Evolutionary conservation across 2,888 invertebrate species (phyloP), one percentile per base, ranked within the genome.

Genomic region (Trichopria drosophilae): DNA sequence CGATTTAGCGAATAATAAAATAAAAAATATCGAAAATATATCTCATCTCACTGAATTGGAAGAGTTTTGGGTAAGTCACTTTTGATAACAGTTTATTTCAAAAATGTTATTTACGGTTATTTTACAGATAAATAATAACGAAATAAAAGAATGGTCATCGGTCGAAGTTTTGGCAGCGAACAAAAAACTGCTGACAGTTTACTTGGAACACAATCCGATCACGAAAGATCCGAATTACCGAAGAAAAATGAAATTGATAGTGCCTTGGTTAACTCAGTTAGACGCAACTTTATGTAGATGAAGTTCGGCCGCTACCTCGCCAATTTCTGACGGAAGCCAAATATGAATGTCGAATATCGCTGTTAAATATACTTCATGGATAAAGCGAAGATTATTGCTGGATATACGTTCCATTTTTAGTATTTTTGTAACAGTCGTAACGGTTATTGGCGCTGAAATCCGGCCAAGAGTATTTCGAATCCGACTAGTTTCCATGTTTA

Each of bases 171-270:
- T 99, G 34, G 77, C 81, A 15, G 68, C 76, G 0, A 87, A 87
- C 74, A 84, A 82, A 64, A 83, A 84, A 35, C 72, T 93, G 4
- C 75, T 78, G 39, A 97, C 97, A 0, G 84, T 99, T 41, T 99
- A 99, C 75, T 77, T 99, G 65, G 97, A 99, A 73, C 81, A 88
- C 23, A 99, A 99, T 79, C 96, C 97, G 0, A 75, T 98, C 1
- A 84, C 86, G 0, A 79, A 81, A 26, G 94, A 91, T 80, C 81
- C 90, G 0, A 89, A 87, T 62, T 98, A 98, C 75, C 79, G 97
- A 47, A 82, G 93, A 62, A 98, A 98, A 77, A 80, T 98, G 32
- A 95, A 91, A 76, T 77, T 97, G 48, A 81, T 86, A 1, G 78
- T 96, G 15, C 96, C 98, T 0, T 85, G 86, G 65, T 77, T 99